A percentile compares a stretch with the other conserved stretches of the same genome.
phyloP scores from a whole-genome alignment of 2,797 vertebrate genomes.

The Triplophysa bombifrons region DNA sequence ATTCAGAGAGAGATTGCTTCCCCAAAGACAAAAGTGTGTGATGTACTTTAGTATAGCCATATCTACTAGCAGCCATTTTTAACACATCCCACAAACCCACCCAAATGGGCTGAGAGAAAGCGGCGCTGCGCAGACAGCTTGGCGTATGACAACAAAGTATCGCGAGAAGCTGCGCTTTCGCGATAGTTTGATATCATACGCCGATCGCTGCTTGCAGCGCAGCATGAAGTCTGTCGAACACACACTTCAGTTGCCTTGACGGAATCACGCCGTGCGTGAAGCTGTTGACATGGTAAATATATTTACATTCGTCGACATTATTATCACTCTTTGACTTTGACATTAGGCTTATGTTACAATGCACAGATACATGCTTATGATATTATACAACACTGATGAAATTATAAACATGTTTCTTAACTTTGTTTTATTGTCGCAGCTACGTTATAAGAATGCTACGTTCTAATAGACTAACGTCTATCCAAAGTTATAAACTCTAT shows the following conservation, averaged over 20 bases:
- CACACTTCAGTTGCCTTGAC: neutral
- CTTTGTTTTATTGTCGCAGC: neutral
- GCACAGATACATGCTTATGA: neutral
- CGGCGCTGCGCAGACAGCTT: too few relatives aligned
- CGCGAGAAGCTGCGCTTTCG: too few relatives aligned
- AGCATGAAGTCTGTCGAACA: neutral
- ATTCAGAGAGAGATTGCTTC: too few relatives aligned
- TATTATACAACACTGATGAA: neutral
- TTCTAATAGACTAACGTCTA: neutral
- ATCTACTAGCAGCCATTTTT: too few relatives aligned
- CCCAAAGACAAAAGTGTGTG: too few relatives aligned
- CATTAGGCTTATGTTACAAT: neutral
- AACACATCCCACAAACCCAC: too few relatives aligned
- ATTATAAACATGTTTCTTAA: neutral
- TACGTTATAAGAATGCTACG: too few relatives aligned
- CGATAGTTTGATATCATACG: too few relatives aligned
- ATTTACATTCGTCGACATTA: neutral
- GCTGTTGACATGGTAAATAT: constrained; percentile 24
- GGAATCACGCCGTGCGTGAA: neutral
- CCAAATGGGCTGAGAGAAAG: too few relatives aligned
- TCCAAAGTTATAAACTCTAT: neutral
- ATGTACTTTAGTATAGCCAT: too few relatives aligned
- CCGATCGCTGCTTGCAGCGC: too few relatives aligned
- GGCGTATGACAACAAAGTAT: too few relatives aligned
- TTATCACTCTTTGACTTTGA: neutral